A percentile compares a stretch with the other conserved stretches of the same genome.
Evolutionary conservation across 2,113 vertebrate species (phyloP).

Genomic region (Melanocharis versteri): DNA sequence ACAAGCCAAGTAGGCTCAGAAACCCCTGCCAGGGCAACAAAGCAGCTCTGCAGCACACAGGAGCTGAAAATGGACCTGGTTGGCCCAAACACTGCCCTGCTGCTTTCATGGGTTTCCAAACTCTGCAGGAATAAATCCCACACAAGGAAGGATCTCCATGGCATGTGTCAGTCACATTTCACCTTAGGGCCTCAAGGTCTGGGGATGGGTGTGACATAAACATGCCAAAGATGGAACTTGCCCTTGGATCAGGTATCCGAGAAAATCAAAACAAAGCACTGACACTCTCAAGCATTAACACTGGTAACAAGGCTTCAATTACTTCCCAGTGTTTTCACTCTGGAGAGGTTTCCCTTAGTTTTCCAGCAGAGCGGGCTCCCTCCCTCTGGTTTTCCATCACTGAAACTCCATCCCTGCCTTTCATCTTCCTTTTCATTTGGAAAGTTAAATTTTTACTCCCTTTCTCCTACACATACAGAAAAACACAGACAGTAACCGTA

Average conservation of each 20-base stretch:
- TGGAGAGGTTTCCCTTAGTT: not conserved
- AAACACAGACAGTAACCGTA: not conserved
- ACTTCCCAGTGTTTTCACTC: not conserved
- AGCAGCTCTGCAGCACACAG: not conserved
- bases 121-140: not conserved
- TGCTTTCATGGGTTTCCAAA: not conserved
- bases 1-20: not conserved
- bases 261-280: not conserved
- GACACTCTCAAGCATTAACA: not conserved
- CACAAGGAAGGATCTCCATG: not conserved
- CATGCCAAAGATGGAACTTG: not conserved
- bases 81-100: not conserved
- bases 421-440: not conserved
- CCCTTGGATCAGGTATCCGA: not conserved
- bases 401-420: not conserved
- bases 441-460: not conserved
- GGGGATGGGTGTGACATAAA: fast-evolving
- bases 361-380: not conserved
- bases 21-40: not conserved
- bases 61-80: not conserved
- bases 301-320: not conserved
- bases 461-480: not conserved
- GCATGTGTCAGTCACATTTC: not conserved
- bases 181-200: not conserved
- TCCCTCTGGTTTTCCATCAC: not conserved